These are phyloP conservation scores for Anoura caudifer DNA, from an alignment of 2,113 vertebrate species.

Conservation along the genomic window DNA sequence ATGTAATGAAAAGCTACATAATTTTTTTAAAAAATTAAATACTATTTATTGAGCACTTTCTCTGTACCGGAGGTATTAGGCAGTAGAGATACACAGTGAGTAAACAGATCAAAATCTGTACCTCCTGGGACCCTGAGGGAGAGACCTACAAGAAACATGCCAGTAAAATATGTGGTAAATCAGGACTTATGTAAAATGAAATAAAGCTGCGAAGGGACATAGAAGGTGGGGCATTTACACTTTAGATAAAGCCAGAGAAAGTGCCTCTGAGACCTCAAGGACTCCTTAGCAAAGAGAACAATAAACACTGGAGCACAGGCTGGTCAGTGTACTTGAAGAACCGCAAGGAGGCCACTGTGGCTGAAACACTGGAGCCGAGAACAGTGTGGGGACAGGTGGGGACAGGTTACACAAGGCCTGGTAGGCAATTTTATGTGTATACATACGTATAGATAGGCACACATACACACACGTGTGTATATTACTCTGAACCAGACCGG, in stretches of 20 bases:
- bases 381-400: fast-evolving
- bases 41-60: not conserved
- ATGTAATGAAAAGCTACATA: not conserved
- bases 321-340: not conserved
- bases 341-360: not conserved
- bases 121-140: not conserved
- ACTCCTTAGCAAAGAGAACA: not conserved
- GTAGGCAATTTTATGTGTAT: not conserved
- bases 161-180: not conserved
- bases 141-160: not conserved
- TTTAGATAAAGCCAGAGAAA: not conserved
- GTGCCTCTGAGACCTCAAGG: not conserved
- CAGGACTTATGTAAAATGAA: not conserved
- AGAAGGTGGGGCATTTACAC: not conserved
- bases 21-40: not conserved
- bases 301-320: not conserved
- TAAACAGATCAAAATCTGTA: not conserved
- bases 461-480: not conserved
- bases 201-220: not conserved
- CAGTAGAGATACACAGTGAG: not conserved
- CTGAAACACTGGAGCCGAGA: not conserved
- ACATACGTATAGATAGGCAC: fast-evolving
- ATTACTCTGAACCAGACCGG: not conserved
- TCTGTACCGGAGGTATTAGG: not conserved
- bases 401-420: not conserved